These are phyloP conservation scores for Circaetus cinerascens DNA, from an alignment of 2,113 vertebrate genomes.

Conservation along the genomic window DNA sequence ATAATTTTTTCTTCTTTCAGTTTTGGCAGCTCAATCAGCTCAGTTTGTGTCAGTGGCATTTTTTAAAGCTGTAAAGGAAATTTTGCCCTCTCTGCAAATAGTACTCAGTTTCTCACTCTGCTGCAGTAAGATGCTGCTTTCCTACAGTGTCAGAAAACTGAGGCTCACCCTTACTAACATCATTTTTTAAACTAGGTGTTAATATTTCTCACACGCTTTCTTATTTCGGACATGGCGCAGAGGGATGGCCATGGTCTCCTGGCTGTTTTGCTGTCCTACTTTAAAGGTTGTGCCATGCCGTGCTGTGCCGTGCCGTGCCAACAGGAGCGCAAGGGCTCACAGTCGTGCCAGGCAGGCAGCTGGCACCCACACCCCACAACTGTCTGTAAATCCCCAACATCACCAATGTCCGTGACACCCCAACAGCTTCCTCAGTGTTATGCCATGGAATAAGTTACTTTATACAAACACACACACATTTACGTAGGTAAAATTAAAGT, in stretches of 20 bases:
- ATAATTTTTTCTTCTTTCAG: not conserved
- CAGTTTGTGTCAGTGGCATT: not conserved
- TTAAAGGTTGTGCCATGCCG: not conserved
- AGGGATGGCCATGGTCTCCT: not conserved
- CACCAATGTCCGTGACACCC: fast-evolving
- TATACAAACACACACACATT: fast-evolving
- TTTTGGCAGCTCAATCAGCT: not conserved
- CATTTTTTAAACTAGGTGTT: not conserved
- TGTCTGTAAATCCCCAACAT: not conserved
- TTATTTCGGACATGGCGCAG: not conserved
- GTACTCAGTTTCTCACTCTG: not conserved
- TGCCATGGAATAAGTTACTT: not conserved
- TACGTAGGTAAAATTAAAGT: fast-evolving
- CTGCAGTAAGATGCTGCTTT: not conserved
- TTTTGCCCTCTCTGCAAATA: not conserved
- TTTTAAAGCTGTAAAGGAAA: not conserved
- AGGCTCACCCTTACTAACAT: not conserved
- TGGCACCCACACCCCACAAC: not conserved
- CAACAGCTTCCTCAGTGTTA: not conserved
- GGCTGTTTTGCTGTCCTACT: not conserved
- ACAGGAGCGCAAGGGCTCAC: not conserved
- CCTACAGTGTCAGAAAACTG: not conserved
- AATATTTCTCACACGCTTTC: not conserved
- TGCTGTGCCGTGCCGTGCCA: not conserved
- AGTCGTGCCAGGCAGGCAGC: not conserved